Evolutionary conservation across 2,113 vertebrate species (phyloP).

Genomic region (Odocoileus virginianus): DNA sequence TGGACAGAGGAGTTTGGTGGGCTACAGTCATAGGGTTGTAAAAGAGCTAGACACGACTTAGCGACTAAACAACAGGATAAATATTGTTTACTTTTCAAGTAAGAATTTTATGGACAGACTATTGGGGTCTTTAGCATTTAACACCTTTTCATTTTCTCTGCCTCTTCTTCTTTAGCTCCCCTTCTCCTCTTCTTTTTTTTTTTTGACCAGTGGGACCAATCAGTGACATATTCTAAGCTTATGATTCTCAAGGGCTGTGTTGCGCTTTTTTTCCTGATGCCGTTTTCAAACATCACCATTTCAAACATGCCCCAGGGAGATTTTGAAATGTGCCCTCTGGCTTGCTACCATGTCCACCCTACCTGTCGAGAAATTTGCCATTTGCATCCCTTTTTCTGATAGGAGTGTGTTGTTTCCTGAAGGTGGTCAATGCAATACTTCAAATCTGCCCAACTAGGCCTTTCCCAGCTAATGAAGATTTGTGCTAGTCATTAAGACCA

Average conservation of each 20-base stretch:
- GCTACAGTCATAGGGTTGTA: not conserved
- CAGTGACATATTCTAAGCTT: not conserved
- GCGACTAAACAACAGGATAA: not conserved
- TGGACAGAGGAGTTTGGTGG: not conserved
- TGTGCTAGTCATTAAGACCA: not conserved
- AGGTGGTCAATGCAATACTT: not conserved
- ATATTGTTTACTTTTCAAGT: not conserved
- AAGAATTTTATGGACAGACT: not conserved
- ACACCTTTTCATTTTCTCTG: not conserved
- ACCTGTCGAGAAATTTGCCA: not conserved
- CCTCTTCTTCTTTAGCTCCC: not conserved
- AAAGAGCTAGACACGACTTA: not conserved
- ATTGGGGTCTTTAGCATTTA: not conserved
- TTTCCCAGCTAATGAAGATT: not conserved
- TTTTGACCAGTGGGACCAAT: not conserved
- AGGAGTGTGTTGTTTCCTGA: not conserved
- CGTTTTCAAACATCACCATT: not conserved
- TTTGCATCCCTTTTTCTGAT: not conserved
- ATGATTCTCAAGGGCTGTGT: not conserved
- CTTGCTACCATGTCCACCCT: not conserved
- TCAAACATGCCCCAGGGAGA: no score
- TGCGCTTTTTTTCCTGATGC: not conserved
- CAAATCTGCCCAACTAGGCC: not conserved
- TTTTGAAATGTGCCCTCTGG: not conserved
- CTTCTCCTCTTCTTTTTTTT: not conserved